A percentile compares a stretch with the other conserved stretches of the same genome.
Conservation (phyloP, 2,113 vertebrate genomes). For the Pristiophorus japonicus region DNA sequence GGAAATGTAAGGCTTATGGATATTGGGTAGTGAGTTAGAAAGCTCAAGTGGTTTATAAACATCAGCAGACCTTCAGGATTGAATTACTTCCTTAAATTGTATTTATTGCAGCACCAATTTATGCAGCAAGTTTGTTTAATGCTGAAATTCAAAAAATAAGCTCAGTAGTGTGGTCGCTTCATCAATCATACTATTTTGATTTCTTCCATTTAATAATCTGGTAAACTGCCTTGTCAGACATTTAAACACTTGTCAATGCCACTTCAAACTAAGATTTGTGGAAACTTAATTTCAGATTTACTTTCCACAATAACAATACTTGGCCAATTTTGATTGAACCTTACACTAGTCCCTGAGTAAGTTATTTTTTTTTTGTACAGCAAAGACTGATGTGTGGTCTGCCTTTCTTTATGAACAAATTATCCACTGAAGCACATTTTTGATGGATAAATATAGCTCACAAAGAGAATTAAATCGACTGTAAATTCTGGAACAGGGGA, state of each 20-base stretch:
- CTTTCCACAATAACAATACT: neutral
- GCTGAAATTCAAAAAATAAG: neutral
- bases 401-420: slow-evolving; percentile 1
- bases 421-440: neutral
- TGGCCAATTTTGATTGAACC: slow-evolving; percentile 28
- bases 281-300: neutral
- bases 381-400: neutral
- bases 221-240: neutral
- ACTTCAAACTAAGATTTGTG: neutral
- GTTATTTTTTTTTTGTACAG: neutral
- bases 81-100: neutral
- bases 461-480: neutral
- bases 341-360: neutral
- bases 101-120: neutral
- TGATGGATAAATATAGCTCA: neutral
- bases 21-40: neutral
- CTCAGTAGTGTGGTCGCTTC: neutral
- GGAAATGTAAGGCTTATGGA: neutral
- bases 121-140: neutral
- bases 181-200: neutral
- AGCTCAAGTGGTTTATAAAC: neutral
- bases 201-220: neutral
- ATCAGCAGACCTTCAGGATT: neutral
- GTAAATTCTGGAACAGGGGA: neutral
- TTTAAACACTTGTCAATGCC: slow-evolving; percentile 5